Evolutionary conservation across 2,888 invertebrate species (phyloP).

Genomic region (Agonopterix arenella): DNA sequence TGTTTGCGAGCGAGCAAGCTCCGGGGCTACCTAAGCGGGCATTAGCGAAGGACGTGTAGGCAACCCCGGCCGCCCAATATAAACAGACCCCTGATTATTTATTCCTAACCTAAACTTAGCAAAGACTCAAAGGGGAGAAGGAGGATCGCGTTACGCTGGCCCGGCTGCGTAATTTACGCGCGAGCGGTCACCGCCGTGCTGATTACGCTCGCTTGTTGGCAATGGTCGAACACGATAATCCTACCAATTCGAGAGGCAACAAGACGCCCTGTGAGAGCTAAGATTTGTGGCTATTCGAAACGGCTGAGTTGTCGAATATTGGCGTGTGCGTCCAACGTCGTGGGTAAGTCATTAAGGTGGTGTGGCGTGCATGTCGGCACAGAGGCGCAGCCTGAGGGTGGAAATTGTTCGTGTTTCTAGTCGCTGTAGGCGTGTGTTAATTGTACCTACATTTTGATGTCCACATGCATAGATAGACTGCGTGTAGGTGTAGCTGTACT

Average conservation of each 20-base stretch:
- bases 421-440: slow-evolving; percentile 41
- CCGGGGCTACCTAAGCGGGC: slow-evolving; percentile 62
- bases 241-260: slow-evolving; percentile 37
- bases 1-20: slow-evolving; percentile 53
- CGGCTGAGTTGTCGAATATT: slow-evolving; percentile 37
- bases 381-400: slow-evolving; percentile 35
- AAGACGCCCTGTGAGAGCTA: slow-evolving; percentile 12
- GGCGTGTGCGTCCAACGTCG: slow-evolving; percentile 14
- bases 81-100: slow-evolving; percentile 30
- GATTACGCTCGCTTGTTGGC: slow-evolving; percentile 64
- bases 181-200: slow-evolving; percentile 68
- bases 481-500: too few relatives aligned
- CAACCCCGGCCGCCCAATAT: slow-evolving; percentile 38
- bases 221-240: slow-evolving; percentile 57
- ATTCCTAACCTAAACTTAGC: slow-evolving; percentile 6
- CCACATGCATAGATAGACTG: too few relatives aligned
- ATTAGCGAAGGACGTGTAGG: slow-evolving; percentile 66
- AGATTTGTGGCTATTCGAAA: slow-evolving; percentile 21
- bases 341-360: slow-evolving; percentile 57
- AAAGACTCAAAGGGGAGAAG: slow-evolving; percentile 6
- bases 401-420: slow-evolving; percentile 20
- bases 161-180: slow-evolving; percentile 65
- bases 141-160: slow-evolving; percentile 31
- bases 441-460: slow-evolving; percentile 29
- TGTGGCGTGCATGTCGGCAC: slow-evolving; percentile 46